Base-by-base conservation (phyloP, 64 coral and sea anemone genomes). In the Montipora cactus region DNA sequence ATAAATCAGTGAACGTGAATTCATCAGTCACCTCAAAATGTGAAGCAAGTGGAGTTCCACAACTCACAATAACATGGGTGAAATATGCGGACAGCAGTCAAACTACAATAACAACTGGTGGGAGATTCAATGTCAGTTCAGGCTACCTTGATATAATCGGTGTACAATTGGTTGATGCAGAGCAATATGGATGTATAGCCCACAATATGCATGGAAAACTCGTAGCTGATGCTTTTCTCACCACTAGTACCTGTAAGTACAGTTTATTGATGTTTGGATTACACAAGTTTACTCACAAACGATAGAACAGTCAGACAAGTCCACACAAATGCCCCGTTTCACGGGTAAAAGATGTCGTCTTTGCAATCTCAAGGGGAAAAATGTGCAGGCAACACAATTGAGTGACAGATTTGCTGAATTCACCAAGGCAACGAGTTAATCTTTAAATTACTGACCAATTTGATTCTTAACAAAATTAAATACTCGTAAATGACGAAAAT, bases 201-300 rank as follows among this genome's bases (percentile, higher is more conserved):
- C 20, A 79, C 16, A 96, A 96, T 78, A 16, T 10, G 4, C 6
- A 77, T 90, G 95, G 95, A 46, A 85, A 47, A 74, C 50, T 87
- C 19, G 44, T n/a, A 19, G 91, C 95, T 22, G 67, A 93, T 96
- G 91, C 91, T 13, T 87, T 93, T 87, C 61, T 96, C 14, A 87
- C 12, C 47, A 80, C 93, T 66, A 49, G 90, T 25, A 47, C 87
- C 52, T 55, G 52, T 55, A 55, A 55, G 52, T 55, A 55, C 52
- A 23, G 22, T 23, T 23, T 23, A 23, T 23, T 23, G 22, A 23
- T 23, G 22, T 0, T 0, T 23, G 22, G 0, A 23, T 23, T 23
- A 23, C 22, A 23, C 22, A 23, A 23, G 22, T 23, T 23, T 23
- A 23, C 0, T 23, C 22, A 23, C 22, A 23, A 23, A 23, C 0